phyloP scores from a whole-genome alignment of 2,797 vertebrate species.

The Gallinago solitaria region DNA sequence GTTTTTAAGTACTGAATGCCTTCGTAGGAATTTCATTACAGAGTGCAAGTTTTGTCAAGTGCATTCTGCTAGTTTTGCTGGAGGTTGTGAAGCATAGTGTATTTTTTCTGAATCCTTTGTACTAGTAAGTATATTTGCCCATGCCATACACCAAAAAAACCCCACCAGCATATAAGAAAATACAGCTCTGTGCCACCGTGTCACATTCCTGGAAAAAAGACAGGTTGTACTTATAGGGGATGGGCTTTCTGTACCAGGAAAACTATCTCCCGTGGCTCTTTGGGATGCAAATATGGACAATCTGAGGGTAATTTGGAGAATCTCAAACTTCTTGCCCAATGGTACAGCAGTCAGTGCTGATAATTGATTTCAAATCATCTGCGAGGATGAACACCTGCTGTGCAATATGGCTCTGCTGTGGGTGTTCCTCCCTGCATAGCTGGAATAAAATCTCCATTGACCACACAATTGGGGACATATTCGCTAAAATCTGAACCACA shows the following conservation, averaged over 20 bases:
- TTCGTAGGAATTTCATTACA: conserved; percentile 30
- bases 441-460: not conserved
- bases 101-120: conserved; percentile 37
- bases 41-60: conserved; percentile 19
- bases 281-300: not conserved
- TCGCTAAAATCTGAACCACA: not conserved
- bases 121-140: not conserved
- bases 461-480: not conserved
- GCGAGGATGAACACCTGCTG: conserved; percentile 40
- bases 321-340: not conserved
- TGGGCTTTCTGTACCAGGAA: not conserved
- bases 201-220: fast-evolving
- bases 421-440: not conserved
- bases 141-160: not conserved
- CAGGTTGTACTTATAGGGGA: not conserved
- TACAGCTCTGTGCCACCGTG: not conserved
- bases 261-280: not conserved
- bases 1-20: conserved; percentile 28
- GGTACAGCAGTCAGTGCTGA: conserved; percentile 11
- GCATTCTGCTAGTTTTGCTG: conserved; percentile 42
- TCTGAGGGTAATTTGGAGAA: not conserved
- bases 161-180: not conserved
- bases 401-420: not conserved
- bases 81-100: conserved; percentile 28
- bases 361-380: conserved; percentile 52